Evolutionary conservation across 2,888 invertebrate species (phyloP).

Genomic region (Pachydiplax longipennis): DNA sequence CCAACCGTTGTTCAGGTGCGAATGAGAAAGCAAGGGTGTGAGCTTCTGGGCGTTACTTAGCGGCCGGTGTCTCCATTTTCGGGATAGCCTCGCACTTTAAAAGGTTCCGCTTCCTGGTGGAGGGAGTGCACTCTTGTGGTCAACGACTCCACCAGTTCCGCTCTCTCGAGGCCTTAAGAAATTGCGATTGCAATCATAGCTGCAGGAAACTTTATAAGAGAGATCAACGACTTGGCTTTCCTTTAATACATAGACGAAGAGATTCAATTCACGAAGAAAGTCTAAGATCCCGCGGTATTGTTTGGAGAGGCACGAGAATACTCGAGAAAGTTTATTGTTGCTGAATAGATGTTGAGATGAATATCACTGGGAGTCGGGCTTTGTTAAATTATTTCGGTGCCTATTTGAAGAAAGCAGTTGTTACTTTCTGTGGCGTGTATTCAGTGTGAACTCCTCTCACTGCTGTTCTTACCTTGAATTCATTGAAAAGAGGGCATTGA

Average conservation of each 20-base stretch:
- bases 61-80: neutral
- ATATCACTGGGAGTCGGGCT: no score
- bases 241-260: neutral
- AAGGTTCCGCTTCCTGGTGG: slow-evolving; percentile 24
- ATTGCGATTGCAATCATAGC: neutral
- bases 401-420: no score
- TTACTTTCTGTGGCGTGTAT: no score
- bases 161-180: neutral
- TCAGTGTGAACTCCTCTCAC: no score
- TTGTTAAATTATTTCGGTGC: no score
- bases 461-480: no score
- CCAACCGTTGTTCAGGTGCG: neutral
- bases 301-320: no score
- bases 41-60: neutral
- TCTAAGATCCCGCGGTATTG: no score
- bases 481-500: no score
- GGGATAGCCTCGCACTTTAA: neutral
- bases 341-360: no score
- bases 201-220: neutral
- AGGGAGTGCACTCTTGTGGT: neutral
- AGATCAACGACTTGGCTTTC: neutral
- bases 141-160: neutral
- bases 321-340: no score
- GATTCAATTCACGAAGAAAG: no score
- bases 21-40: neutral